Conservation (phyloP, 2,113 vertebrate genomes). For the Sylvia atricapilla region DNA sequence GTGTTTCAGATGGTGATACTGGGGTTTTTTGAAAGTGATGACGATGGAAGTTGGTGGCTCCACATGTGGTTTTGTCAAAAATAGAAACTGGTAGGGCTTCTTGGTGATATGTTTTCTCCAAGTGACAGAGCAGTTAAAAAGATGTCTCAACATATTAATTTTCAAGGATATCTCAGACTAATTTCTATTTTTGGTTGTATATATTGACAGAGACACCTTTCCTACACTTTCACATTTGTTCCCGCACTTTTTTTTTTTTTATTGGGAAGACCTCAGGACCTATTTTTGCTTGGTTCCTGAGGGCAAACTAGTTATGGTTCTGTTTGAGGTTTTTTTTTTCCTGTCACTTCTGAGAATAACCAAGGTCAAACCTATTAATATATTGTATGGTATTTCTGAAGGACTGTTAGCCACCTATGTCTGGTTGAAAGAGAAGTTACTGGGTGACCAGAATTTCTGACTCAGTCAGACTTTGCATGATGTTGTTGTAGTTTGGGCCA, state of each 20-base stretch:
- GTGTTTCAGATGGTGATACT: neutral
- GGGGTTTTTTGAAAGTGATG: neutral
- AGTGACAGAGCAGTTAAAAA: neutral
- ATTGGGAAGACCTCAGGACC: neutral
- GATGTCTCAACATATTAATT: neutral
- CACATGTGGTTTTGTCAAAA: constrained; percentile 11
- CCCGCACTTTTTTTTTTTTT: neutral
- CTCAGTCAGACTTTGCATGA: neutral
- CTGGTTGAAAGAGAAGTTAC: neutral
- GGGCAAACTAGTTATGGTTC: neutral
- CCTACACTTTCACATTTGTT: neutral
- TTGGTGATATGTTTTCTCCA: neutral
- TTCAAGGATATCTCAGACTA: neutral
- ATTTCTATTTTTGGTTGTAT: neutral
- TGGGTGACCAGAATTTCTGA: neutral
- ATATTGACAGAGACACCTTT: neutral
- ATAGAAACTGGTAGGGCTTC: neutral
- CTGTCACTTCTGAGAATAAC: neutral
- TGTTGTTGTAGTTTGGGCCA: neutral
- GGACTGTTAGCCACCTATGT: neutral
- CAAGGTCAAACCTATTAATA: neutral
- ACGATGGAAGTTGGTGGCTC: neutral
- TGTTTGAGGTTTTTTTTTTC: neutral
- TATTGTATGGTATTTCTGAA: neutral
- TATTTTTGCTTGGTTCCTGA: neutral